Percentiles rank a stretch among this genome's conserved stretches.
Evolutionary conservation across 2,797 vertebrate species (phyloP).

Genomic region (Sternotherus odoratus): DNA sequence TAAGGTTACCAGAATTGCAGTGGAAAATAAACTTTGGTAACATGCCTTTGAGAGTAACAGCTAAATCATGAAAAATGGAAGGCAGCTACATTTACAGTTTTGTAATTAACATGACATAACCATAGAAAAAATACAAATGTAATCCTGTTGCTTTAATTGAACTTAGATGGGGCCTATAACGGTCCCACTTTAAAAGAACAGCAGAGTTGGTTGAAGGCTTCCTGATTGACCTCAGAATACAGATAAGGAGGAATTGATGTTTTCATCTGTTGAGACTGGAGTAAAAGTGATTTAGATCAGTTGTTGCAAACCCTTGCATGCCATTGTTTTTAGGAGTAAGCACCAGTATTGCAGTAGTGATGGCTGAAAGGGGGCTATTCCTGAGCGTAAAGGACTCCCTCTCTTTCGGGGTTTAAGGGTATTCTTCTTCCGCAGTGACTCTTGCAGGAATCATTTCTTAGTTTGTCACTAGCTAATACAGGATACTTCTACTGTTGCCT

Average conservation of each 20-base stretch:
- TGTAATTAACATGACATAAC: not conserved
- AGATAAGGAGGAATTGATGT: not conserved
- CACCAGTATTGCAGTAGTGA: not conserved
- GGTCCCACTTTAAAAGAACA: not conserved
- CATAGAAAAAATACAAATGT: not conserved
- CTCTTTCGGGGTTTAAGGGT: not conserved
- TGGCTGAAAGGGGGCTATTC: not conserved
- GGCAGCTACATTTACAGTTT: not conserved
- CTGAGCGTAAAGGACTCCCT: not conserved
- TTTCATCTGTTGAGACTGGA: not conserved
- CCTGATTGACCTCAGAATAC: not conserved
- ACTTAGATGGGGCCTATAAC: not conserved
- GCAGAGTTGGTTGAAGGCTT: not conserved
- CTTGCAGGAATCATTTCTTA: not conserved
- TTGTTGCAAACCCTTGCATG: rapidly evolving
- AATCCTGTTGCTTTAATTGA: not conserved
- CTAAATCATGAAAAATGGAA: not conserved
- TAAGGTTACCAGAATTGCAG: not conserved
- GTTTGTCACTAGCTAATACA: not conserved
- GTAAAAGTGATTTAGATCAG: not conserved
- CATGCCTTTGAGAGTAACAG: not conserved
- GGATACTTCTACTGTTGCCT: not conserved
- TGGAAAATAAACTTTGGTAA: not conserved
- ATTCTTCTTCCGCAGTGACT: not conserved
- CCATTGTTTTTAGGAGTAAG: not conserved